Base-by-base conservation (phyloP, 2,797 vertebrate genomes). In the Pampus argenteus region DNA sequence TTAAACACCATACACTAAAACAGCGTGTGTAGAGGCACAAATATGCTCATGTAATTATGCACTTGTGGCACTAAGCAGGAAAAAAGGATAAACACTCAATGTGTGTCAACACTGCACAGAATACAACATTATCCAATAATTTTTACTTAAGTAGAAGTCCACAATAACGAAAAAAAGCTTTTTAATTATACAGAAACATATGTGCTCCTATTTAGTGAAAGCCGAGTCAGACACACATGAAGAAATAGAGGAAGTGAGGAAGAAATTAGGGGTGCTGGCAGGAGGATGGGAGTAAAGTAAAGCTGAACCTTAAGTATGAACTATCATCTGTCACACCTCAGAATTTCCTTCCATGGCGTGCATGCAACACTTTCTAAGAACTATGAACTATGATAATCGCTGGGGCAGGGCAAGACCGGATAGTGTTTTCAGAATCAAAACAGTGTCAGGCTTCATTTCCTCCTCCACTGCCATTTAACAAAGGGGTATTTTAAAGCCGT, bases 361-460 rank as follows among this genome's bases (percentile, higher is more conserved):
- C 74, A 71, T 76, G 81, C 71, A 80, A 84, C 78, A 78, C 78
- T 86, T 90, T 92, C 66, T n/a, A n/a, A n/a, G n/a, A n/a, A n/a
- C n/a, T n/a, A 86, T 78, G 79, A 89, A 84, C 74, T 71, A 71
- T 56, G 76, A 87, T 89, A 86, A 92, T 89, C 28, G 76, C 86
- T 76, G 74, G 87, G 86, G 86, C 83, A 75, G 80, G 83, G 80
- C 71, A 91, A 91, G 92, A 87, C 84, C 82, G 93, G 94, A 94
- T 88, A 89, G 93, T 92, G 93, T 90, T 95, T 95, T 95, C 86
- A 91, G 89, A 96, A 96, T 94, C 94, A 96, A 96, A 96, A 95
- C 87, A 93, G 73, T 94, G 95, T 96, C 95, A 94, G 78, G 65
- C 93, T 93, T 94, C 94, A 96, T 97, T 97, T 96, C 94, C 93